Evolutionary conservation across 1,140 invertebrate species (phyloP), one percentile per base, ranked within the genome.

Genomic region (Drosophila erecta): DNA sequence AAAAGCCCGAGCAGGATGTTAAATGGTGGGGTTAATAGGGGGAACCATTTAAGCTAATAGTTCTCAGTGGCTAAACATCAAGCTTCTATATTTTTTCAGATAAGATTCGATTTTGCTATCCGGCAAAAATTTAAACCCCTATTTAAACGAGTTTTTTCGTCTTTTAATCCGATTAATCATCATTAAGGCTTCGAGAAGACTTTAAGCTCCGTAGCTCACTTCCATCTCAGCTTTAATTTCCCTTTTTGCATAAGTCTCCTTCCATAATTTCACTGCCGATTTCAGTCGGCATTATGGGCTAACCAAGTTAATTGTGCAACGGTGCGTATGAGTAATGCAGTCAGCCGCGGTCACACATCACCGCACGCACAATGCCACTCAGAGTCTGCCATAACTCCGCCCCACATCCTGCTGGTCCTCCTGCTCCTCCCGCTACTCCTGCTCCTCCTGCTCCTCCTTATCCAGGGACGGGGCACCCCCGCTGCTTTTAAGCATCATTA

Each of bases 271-370:
- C 12, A 14, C 37, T 47, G 22, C 62, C 57, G 59, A 76, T 65
- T 54, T 64, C 41, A 47, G 61, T 44, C 49, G 60, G 69, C 65
- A 43, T 60, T 61, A 44, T 35, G 44, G 24, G 46, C 60, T 53
- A 77, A 74, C 56, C 65, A 65, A 75, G 76, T 83, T 79, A 86
- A 83, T 67, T 79, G 83, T 58, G 70, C 74, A 64, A 76, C 83
- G 47, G 43, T 71, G 79, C 83, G 75, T 81, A 86, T 86, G 81
- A 78, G 74, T 78, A 81, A 86, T 87, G 69, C 83, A 87, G 77
- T 72, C 65, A 66, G 59, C 62, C 60, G 58, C 69, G 60, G 67
- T 55, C 56, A 40, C 46, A 59, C 46, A 62, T 56, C 51, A 57
- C 70, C 72, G 59, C 69, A 62, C 50, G 57, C 35, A 53, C 47